Conservation (phyloP, 2,113 vertebrate genomes). For the Stigmatopora argus region DNA sequence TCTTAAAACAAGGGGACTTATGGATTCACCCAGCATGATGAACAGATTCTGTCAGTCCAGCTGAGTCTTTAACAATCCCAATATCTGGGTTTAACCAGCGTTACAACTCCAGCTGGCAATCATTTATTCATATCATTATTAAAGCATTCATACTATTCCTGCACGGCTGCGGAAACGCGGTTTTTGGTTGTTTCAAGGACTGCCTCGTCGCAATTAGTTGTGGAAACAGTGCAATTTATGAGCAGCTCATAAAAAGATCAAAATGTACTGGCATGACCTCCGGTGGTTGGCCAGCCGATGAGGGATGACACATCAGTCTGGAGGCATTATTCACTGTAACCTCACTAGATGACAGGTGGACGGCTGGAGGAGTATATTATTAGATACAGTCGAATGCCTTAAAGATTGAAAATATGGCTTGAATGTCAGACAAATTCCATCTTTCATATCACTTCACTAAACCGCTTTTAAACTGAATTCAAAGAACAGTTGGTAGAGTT, state of each 20-base stretch:
- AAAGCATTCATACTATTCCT: not conserved
- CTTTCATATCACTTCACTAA: not conserved
- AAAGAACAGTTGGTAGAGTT: no score
- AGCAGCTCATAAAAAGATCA: not conserved
- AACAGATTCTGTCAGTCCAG: conserved; percentile 26
- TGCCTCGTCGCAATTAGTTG: not conserved
- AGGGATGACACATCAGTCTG: conserved; percentile 35
- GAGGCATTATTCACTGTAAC: conserved; percentile 5
- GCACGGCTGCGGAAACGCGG: not conserved
- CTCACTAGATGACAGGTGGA: conserved; percentile 37
- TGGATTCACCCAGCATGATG: conserved; percentile 28
- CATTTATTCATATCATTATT: conserved; percentile 12
- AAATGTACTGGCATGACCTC: conserved; percentile 23
- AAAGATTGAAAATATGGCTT: not conserved
- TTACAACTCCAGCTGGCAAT: conserved; percentile 17
- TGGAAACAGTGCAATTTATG: not conserved
- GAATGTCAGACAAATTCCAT: not conserved
- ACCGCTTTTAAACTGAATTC: not conserved
- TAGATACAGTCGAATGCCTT: conserved; percentile 1
- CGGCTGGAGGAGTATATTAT: conserved; percentile 13
- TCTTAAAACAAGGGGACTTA: conserved; percentile 36
- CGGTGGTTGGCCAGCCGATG: conserved; percentile 17
- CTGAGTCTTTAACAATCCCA: conserved; percentile 13
- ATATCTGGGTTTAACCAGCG: conserved; percentile 1
- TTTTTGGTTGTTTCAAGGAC: not conserved